These are phyloP conservation scores for Aphrophora alni DNA, from an alignment of 2,888 invertebrate genomes.

Conservation along the genomic window DNA sequence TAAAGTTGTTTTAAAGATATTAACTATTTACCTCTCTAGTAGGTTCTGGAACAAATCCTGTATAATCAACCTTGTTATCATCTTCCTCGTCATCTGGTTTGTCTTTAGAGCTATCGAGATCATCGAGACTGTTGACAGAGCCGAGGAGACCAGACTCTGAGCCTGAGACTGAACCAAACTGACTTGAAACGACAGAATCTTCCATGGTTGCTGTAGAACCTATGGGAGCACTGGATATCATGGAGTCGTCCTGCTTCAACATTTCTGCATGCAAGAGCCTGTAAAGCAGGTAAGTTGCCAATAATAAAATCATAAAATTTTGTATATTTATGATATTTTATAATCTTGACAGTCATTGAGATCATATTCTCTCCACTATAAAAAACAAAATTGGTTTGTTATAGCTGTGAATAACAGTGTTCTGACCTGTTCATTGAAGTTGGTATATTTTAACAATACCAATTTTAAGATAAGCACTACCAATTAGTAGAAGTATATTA, in stretches of 20 bases:
- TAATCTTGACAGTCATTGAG: neutral
- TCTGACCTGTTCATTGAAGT: too few relatives aligned
- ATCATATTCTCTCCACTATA: too few relatives aligned
- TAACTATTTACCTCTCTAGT: constrained; percentile 51
- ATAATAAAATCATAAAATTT: neutral
- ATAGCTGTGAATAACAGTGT: too few relatives aligned
- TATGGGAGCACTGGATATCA: constrained; percentile 57
- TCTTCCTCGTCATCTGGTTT: constrained; percentile 55
- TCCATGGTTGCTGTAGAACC: constrained; percentile 47
- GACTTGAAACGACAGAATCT: constrained; percentile 46
- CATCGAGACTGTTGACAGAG: constrained; percentile 49
- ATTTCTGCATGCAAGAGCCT: constrained; percentile 24
- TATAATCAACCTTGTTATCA: constrained; percentile 55
- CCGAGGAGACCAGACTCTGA: constrained; percentile 50
- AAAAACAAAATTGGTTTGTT: too few relatives aligned
- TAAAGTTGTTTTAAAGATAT: too few relatives aligned
- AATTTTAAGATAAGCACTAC: too few relatives aligned
- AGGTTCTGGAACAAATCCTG: constrained; percentile 51
- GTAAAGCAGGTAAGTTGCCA: neutral
- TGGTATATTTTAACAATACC: too few relatives aligned
- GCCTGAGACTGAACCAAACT: constrained; percentile 51
- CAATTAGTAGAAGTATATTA: too few relatives aligned
- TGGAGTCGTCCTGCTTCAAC: constrained; percentile 56
- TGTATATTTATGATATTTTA: neutral
- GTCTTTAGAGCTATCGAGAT: constrained; percentile 47